These are phyloP conservation scores for Rhinolophus sinicus DNA, from an alignment of 2,113 vertebrate genomes.

Conservation along the genomic window DNA sequence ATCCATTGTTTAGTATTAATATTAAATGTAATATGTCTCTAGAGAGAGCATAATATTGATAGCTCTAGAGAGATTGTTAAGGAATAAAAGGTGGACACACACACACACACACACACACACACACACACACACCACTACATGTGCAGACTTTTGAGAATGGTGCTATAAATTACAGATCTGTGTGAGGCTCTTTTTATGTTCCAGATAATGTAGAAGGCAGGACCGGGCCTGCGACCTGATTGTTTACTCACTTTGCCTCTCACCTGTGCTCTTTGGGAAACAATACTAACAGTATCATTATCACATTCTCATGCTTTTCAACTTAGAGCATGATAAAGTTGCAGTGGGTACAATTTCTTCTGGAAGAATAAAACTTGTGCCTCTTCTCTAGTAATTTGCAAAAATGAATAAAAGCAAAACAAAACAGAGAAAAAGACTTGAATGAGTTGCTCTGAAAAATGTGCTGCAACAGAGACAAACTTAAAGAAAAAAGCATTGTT, in stretches of 20 bases:
- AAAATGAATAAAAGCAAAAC: constrained; percentile 65
- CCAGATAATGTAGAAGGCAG: not conserved
- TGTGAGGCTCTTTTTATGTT: not conserved
- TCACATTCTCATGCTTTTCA: constrained; percentile 61
- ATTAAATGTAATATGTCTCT: not conserved
- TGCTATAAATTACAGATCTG: not conserved
- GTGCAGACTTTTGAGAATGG: not conserved
- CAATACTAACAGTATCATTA: constrained; percentile 60
- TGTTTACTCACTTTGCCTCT: constrained; percentile 65
- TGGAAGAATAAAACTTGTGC: constrained; percentile 53
- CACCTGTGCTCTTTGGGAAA: constrained; percentile 58
- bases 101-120: not conserved
- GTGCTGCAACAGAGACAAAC: not conserved
- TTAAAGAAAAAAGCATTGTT: constrained; percentile 9
- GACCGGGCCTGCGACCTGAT: not conserved
- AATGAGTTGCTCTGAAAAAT: constrained; percentile 10
- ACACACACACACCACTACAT: not conserved
- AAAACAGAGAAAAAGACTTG: not conserved
- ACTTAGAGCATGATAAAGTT: constrained; percentile 43
- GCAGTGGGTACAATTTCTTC: constrained; percentile 36
- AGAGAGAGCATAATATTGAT: not conserved
- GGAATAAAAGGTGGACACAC: not conserved
- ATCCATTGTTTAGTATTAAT: not conserved
- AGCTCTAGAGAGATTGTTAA: not conserved
- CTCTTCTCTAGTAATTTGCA: constrained; percentile 54